These are phyloP conservation scores for Heterohyrax brucei DNA, from an alignment of 2,797 vertebrate species.

Conservation along the genomic window DNA sequence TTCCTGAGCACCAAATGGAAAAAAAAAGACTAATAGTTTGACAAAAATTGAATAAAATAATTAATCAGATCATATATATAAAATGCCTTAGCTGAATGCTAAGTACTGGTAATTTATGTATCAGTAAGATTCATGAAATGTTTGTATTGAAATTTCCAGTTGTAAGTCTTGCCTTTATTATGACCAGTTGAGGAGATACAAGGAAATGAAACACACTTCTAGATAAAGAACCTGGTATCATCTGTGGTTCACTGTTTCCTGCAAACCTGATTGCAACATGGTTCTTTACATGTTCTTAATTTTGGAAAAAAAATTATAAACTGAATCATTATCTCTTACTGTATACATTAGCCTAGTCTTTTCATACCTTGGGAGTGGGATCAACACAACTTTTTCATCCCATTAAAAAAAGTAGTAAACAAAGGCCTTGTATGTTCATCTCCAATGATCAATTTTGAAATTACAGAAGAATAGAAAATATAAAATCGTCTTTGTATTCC, in stretches of 20 bases:
- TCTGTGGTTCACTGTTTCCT: not conserved
- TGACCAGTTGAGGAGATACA: not conserved
- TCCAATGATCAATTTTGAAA: not conserved
- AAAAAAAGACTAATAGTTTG: not conserved
- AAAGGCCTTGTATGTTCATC: not conserved
- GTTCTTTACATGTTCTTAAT: slow-evolving; percentile 12
- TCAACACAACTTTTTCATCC: not conserved
- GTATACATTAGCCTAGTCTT: not conserved
- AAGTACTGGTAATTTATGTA: not conserved
- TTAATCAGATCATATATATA: not conserved
- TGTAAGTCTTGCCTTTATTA: not conserved
- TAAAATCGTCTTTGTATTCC: not conserved
- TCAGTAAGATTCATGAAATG: not conserved
- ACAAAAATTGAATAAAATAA: not conserved
- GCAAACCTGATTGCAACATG: not conserved
- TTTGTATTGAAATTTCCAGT: slow-evolving; percentile 3
- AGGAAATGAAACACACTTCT: not conserved
- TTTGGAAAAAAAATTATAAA: not conserved
- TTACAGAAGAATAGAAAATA: not conserved
- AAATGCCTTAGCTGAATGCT: not conserved
- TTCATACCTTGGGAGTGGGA: not conserved
- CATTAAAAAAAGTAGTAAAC: not conserved
- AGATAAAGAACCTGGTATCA: not conserved
- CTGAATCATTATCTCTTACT: not conserved
- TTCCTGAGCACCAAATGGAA: not conserved